These are phyloP conservation scores for Penaeus monodon DNA, from an alignment of 2,888 invertebrate genomes.

Conservation along the genomic window DNA sequence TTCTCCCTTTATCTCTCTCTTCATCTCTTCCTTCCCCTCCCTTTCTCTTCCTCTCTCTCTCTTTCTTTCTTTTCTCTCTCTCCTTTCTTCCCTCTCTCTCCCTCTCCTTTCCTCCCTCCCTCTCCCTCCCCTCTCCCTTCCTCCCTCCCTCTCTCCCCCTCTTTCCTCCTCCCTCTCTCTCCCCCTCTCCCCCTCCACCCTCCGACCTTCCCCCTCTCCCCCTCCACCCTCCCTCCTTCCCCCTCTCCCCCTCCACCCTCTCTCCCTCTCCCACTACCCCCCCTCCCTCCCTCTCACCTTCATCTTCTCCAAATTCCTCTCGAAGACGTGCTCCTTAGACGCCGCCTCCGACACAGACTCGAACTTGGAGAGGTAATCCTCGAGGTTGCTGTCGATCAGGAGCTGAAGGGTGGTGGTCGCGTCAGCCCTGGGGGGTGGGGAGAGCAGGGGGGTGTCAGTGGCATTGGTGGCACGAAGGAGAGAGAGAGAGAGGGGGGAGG, in stretches of 20 bases:
- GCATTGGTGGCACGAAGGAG: too few relatives aligned
- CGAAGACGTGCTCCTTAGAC: constrained; percentile 93
- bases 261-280: background rate
- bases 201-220: background rate
- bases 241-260: accelerated
- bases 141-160: background rate
- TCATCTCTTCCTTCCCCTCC: too few relatives aligned
- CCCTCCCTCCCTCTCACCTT: constrained; percentile 68
- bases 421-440: constrained; percentile 73
- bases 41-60: too few relatives aligned
- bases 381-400: constrained; percentile 88
- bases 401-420: constrained; percentile 86
- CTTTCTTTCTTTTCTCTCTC: background rate
- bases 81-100: background rate
- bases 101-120: background rate
- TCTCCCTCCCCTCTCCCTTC: background rate
- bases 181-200: background rate
- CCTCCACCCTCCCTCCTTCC: background rate
- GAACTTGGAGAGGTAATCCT: constrained; percentile 89
- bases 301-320: constrained; percentile 90
- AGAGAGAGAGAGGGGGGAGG: too few relatives aligned
- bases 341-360: constrained; percentile 94
- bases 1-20: too few relatives aligned
- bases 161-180: background rate
- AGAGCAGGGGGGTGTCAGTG: background rate